A percentile compares a stretch with the other conserved stretches of the same genome.
phyloP scores from a whole-genome alignment of 2,113 vertebrate species.

The Menura novaehollandiae region DNA sequence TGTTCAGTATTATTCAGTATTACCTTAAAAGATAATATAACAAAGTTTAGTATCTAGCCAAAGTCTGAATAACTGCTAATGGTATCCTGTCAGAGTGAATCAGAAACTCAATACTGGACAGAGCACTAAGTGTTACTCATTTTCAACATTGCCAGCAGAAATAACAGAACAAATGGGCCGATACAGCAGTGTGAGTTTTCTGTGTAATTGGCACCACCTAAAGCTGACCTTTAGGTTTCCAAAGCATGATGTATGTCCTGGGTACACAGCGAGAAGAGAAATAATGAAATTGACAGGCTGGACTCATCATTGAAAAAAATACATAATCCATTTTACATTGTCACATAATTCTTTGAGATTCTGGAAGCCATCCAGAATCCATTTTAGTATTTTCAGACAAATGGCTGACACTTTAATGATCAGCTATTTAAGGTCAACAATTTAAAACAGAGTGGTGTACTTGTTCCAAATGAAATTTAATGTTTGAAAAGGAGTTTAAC shows the following conservation, averaged over 20 bases:
- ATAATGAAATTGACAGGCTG: slow-evolving; percentile 22
- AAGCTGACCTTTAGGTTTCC: slow-evolving; percentile 41
- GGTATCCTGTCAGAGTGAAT: slow-evolving; percentile 35
- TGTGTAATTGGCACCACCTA: slow-evolving; percentile 40
- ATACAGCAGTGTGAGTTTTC: not conserved
- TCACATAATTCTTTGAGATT: slow-evolving; percentile 38
- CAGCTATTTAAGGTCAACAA: slow-evolving; percentile 32
- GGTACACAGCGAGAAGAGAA: not conserved
- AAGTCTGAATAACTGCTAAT: slow-evolving; percentile 30
- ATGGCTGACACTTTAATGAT: slow-evolving; percentile 18
- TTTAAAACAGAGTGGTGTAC: not conserved
- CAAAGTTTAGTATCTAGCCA: not conserved
- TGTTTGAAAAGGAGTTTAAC: not conserved
- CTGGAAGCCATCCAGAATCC: slow-evolving; percentile 27
- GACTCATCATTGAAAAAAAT: not conserved
- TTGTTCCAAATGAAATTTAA: slow-evolving; percentile 28
- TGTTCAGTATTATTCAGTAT: not conserved
- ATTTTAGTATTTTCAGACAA: slow-evolving; percentile 49
- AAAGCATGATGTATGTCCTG: not conserved
- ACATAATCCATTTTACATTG: slow-evolving; percentile 30
- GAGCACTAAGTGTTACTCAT: slow-evolving; percentile 19
- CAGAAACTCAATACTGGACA: slow-evolving; percentile 18
- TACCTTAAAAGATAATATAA: slow-evolving; percentile 23
- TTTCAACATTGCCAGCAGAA: slow-evolving; percentile 40
- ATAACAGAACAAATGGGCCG: slow-evolving; percentile 25